phyloP scores from a whole-genome alignment of 1,140 invertebrate species.

The Dendroctonus ponderosae region DNA sequence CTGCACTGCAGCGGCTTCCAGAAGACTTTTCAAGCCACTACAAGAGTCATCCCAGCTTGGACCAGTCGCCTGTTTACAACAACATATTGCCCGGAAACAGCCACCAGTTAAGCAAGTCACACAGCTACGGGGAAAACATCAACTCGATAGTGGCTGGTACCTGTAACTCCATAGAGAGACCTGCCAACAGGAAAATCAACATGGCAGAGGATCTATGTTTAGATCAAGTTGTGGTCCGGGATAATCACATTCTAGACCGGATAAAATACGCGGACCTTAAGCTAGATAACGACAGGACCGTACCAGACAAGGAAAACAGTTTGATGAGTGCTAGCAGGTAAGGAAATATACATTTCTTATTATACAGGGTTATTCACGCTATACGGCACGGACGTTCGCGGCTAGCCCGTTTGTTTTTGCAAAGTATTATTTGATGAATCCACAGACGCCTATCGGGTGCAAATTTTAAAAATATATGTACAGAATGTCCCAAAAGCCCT shows the following conservation, averaged over 20 bases:
- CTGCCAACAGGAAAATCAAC: background rate
- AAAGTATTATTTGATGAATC: no score
- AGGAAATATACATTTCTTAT: no score
- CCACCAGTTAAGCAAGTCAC: constrained; percentile 42
- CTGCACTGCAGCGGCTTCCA: constrained; percentile 50
- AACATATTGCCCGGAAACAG: constrained; percentile 38
- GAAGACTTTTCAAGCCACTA: constrained; percentile 49
- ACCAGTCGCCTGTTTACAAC: constrained; percentile 47
- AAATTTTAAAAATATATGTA: no score
- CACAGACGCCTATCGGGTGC: no score
- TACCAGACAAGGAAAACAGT: constrained; percentile 48
- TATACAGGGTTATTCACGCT: no score
- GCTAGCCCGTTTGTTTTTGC: no score
- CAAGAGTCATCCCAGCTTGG: constrained; percentile 49
- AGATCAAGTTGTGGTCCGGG: constrained; percentile 45
- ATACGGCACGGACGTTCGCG: no score
- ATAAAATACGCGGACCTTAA: constrained; percentile 33
- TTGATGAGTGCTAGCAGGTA: constrained; percentile 58
- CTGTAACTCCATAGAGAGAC: background rate
- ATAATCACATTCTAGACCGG: constrained; percentile 35
- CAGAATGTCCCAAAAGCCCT: no score
- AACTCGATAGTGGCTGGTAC: constrained; percentile 26
- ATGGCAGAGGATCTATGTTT: constrained; percentile 45
- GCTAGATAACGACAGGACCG: constrained; percentile 48
- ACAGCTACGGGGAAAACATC: constrained; percentile 45